These are phyloP conservation scores for Lophura swinhoii DNA, from an alignment of 2,797 vertebrate genomes.

Conservation along the genomic window DNA sequence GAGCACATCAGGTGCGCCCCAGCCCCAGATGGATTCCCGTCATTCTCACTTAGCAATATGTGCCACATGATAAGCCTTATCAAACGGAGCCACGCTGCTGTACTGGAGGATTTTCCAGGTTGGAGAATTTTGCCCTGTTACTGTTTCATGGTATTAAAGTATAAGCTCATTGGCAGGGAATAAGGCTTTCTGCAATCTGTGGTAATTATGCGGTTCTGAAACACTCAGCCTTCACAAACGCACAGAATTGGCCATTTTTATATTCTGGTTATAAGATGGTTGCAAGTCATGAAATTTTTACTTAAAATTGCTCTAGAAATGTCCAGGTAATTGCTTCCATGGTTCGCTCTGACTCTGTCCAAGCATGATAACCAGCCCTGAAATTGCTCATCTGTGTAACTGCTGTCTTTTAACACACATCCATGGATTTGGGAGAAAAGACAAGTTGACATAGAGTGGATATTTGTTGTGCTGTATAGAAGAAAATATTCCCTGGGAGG, in stretches of 20 bases:
- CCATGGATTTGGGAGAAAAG: neutral
- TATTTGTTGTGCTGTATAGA: neutral
- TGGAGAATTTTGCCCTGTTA: neutral
- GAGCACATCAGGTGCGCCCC: neutral
- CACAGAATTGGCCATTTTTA: neutral
- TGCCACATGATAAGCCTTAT: neutral
- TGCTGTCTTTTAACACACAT: neutral
- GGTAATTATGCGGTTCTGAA: neutral
- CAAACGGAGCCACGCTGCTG: fast-evolving
- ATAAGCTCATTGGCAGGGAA: neutral
- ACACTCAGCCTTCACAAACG: neutral
- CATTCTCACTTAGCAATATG: fast-evolving
- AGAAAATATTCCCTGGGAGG: neutral
- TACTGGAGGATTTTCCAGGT: neutral
- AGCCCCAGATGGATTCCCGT: neutral
- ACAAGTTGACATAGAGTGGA: fast-evolving
- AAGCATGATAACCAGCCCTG: neutral
- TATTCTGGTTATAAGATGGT: neutral
- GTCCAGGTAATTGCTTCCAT: neutral
- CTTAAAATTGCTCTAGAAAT: neutral
- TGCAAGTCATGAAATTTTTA: neutral
- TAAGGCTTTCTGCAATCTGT: neutral
- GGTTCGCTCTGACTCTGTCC: neutral
- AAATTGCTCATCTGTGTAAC: neutral
- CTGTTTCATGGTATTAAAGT: neutral